Conservation (phyloP, 2,888 invertebrate species). For the Coelinius sp. region DNA sequence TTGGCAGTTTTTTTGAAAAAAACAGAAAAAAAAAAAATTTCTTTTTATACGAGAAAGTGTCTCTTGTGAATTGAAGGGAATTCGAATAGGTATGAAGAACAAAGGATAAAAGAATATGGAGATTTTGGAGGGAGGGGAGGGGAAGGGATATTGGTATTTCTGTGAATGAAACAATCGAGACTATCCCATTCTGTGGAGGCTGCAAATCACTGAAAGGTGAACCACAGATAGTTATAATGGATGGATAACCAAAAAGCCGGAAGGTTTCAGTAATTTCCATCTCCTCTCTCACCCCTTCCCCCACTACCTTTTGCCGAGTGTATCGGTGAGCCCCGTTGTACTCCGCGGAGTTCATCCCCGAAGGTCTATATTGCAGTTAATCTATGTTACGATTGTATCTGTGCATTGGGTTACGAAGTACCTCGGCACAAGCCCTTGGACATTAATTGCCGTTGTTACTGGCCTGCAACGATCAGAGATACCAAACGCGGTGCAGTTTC, state of each 20-base stretch:
- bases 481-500: conserved; percentile 57
- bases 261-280: conserved; percentile 38
- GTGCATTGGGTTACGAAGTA: conserved; percentile 68
- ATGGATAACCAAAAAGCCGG: conserved; percentile 34
- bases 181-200: not conserved
- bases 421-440: conserved; percentile 64
- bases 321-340: conserved; percentile 18
- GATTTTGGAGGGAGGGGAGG: not conserved
- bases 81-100: not conserved
- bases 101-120: not conserved
- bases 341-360: conserved; percentile 45
- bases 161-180: not conserved
- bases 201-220: conserved; percentile 34
- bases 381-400: conserved; percentile 69
- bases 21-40: too few species aligned
- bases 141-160: conserved; percentile 31
- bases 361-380: conserved; percentile 68
- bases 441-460: conserved; percentile 69
- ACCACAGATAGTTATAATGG: conserved; percentile 7
- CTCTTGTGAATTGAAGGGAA: not conserved
- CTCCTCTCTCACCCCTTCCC: not conserved
- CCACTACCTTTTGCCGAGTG: not conserved
- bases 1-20: too few species aligned
- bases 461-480: conserved; percentile 67
- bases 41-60: not conserved